Conservation (phyloP, 2,888 invertebrate genomes). For the Biston stratarius region DNA sequence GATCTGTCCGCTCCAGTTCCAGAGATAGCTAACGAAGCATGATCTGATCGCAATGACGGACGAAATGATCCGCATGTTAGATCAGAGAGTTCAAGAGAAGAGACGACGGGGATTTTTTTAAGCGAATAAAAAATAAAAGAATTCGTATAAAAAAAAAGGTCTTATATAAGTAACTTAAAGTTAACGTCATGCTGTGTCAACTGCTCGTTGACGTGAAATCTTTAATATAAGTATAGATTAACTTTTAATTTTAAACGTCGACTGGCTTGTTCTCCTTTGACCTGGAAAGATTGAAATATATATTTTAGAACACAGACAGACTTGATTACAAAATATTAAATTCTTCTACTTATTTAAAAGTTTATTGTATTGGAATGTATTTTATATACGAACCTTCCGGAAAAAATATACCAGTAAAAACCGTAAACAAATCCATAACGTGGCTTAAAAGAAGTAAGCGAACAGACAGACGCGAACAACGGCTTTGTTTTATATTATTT, state of each 20-base stretch:
- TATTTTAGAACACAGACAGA: neutral
- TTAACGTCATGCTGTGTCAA: too few species aligned
- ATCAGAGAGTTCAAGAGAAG: constrained; percentile 23
- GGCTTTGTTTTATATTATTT: too few species aligned
- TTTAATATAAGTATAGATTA: neutral
- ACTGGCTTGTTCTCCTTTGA: constrained; percentile 55
- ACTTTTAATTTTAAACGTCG: constrained; percentile 54
- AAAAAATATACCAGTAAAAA: too few species aligned
- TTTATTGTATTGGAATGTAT: too few species aligned
- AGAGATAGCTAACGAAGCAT: constrained; percentile 66
- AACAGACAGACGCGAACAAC: neutral
- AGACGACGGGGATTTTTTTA: neutral
- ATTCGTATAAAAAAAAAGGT: too few species aligned
- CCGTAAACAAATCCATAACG: too few species aligned
- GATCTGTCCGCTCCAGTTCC: constrained; percentile 89
- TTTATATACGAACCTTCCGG: too few species aligned
- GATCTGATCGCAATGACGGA: constrained; percentile 15
- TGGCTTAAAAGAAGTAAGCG: neutral
- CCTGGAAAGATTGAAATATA: constrained; percentile 1
- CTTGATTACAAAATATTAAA: too few species aligned
- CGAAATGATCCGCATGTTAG: constrained; percentile 28
- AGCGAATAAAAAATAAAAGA: neutral
- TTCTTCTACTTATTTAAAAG: too few species aligned
- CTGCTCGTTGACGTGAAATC: too few species aligned
- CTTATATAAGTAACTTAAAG: too few species aligned